Base-by-base conservation (phyloP, 2,797 vertebrate genomes). In the Sebastolobus alascanus region DNA sequence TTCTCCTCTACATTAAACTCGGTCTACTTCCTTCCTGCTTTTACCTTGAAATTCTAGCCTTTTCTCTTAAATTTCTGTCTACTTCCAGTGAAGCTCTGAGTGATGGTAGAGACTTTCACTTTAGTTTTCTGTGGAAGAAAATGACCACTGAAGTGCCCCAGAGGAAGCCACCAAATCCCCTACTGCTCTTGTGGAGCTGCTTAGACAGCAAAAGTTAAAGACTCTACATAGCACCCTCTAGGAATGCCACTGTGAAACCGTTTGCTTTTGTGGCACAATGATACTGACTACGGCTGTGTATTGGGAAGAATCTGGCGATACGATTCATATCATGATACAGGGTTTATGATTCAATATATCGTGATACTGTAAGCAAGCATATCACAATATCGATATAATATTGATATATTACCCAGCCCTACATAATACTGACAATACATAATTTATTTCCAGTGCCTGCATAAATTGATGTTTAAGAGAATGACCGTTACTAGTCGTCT, bases 231-330 rank as follows among this genome's bases (percentile, higher is more conserved):
- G 37, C 1, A 14, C 10, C 14, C 8, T 75, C 6, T 9, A 20
- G 14, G 27, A 70, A 63, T 37, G 8, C 35, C 54, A 4, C 31
- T 43, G 5, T 81, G 25, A 14, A 70, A 40, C 11, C 31, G 4
- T 81, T 65, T 64, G 16, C n/a, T 50, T 59, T 54, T 43, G 40
- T 68, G 7, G 4, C 5, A 50, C 55, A 37, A 7, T 68, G 38
- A 2, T 71, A 31, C 22, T 67, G 1, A 2, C 5, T 54, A 63
- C 0, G 7, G 18, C 16, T 50, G 46, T 50, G 46, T 20, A 50
- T 50, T 50, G 46, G 46, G 0, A 50, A 50, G 0, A 0, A 50
- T 50, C 0, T 20, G 46, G 46, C 1, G 7, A 50, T 50, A 20
- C 46, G 8, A 20, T 50, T 20, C 46, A 50, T 50, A 50, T 50